These are phyloP conservation scores for Eupithecia pulchellata DNA, from an alignment of 2,888 invertebrate species.

Conservation along the genomic window DNA sequence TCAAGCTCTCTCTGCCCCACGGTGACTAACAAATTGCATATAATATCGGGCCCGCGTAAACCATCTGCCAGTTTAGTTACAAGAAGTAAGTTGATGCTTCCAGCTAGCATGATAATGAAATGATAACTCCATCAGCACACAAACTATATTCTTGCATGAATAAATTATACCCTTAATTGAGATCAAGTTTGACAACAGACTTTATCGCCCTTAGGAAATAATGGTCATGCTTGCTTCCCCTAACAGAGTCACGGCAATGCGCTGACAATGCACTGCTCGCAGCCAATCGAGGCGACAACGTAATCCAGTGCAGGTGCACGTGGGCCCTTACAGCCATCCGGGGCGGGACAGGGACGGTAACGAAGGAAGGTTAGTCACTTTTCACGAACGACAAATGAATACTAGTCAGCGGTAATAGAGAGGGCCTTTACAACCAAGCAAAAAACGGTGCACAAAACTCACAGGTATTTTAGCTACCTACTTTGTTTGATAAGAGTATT, in stretches of 20 bases:
- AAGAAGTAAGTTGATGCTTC: too few relatives aligned
- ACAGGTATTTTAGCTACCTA: too few relatives aligned
- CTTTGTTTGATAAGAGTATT: too few relatives aligned
- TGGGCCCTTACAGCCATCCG: neutral
- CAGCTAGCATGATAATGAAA: too few relatives aligned
- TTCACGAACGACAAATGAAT: neutral
- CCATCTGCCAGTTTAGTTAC: too few relatives aligned
- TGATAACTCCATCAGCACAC: too few relatives aligned
- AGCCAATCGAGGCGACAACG: constrained; percentile 26
- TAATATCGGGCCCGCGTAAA: too few relatives aligned
- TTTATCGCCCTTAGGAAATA: neutral
- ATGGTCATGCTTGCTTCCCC: neutral
- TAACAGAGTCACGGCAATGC: constrained; percentile 14
- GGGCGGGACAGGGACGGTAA: neutral
- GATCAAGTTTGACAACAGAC: neutral
- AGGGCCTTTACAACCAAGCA: neutral
- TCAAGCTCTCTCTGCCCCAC: too few relatives aligned
- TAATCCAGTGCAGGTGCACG: constrained; percentile 29
- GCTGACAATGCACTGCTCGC: constrained; percentile 13
- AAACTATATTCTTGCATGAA: too few relatives aligned
- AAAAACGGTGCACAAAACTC: too few relatives aligned
- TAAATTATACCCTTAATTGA: too few relatives aligned
- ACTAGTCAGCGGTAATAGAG: neutral
- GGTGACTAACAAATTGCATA: too few relatives aligned
- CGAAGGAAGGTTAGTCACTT: neutral